These are phyloP conservation scores for Sebastiscus tertius DNA, from an alignment of 2,797 vertebrate genomes.

Conservation along the genomic window DNA sequence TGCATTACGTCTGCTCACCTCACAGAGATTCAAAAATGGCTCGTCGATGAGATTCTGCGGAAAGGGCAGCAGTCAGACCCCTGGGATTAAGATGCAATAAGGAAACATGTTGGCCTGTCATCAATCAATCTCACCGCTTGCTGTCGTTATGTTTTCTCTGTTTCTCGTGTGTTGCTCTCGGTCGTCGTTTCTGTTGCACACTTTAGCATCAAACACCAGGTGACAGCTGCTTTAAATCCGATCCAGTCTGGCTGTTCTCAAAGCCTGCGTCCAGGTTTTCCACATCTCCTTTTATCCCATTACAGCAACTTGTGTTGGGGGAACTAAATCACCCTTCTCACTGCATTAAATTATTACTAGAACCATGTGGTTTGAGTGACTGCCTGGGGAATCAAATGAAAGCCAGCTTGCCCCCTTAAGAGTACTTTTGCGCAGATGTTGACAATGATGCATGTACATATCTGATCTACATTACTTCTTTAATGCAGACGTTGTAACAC, in stretches of 20 bases:
- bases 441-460: constrained; percentile 9
- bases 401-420: constrained; percentile 29
- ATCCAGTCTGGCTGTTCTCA: constrained; percentile 11
- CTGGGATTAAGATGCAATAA: constrained; percentile 14
- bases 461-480: not conserved
- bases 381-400: constrained; percentile 53
- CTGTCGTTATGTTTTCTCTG: constrained; percentile 16
- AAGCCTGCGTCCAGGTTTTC: constrained; percentile 58
- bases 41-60: constrained; percentile 7
- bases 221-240: constrained; percentile 1
- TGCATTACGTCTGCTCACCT: constrained; percentile 39
- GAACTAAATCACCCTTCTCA: constrained; percentile 57
- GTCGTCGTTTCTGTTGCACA: not conserved
- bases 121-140: constrained; percentile 9
- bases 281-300: constrained; percentile 53
- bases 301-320: constrained; percentile 47
- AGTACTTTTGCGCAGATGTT: constrained; percentile 37
- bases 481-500: not conserved
- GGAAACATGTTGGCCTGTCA: constrained; percentile 25
- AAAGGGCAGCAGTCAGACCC: constrained; percentile 21
- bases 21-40: constrained; percentile 25
- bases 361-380: constrained; percentile 65
- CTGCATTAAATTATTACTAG: constrained; percentile 64
- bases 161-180: not conserved
- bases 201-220: not conserved